These are phyloP conservation scores for Pseudoatta argentina DNA, from an alignment of 1,140 invertebrate genomes.

Conservation along the genomic window DNA sequence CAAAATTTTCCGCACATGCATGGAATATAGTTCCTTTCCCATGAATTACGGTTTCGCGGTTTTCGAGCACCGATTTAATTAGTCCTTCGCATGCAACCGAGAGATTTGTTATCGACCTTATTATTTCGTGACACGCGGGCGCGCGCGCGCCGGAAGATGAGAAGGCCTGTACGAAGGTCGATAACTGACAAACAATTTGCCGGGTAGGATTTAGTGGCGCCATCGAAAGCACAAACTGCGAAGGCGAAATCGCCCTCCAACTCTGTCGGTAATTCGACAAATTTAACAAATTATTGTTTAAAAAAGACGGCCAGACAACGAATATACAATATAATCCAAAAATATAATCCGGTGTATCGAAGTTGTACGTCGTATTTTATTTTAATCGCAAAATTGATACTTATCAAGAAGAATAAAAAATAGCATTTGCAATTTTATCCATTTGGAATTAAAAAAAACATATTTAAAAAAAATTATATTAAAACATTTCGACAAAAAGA, in stretches of 20 bases:
- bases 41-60: neutral
- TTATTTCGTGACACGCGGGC: conserved; percentile 17
- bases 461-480: neutral
- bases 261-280: conserved; percentile 73
- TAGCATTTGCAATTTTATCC: neutral
- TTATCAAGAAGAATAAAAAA: neutral
- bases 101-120: conserved; percentile 26
- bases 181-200: conserved; percentile 41
- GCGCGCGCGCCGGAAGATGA: conserved; percentile 35
- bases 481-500: neutral
- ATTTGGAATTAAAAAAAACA: neutral
- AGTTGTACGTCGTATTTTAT: neutral
- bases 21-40: conserved; percentile 8
- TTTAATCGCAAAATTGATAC: neutral
- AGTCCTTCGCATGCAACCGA: conserved; percentile 10
- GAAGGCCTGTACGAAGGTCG: conserved; percentile 60
- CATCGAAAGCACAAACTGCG: conserved; percentile 70
- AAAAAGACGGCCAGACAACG: neutral
- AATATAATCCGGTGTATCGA: neutral
- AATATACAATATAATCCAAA: neutral
- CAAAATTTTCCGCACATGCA: neutral
- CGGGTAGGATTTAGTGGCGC: conserved; percentile 79
- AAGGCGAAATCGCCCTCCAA: conserved; percentile 38
- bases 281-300: conserved; percentile 12
- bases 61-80: conserved; percentile 32